phyloP scores from a whole-genome alignment of 2,113 vertebrate genomes.

The Serinus canaria region DNA sequence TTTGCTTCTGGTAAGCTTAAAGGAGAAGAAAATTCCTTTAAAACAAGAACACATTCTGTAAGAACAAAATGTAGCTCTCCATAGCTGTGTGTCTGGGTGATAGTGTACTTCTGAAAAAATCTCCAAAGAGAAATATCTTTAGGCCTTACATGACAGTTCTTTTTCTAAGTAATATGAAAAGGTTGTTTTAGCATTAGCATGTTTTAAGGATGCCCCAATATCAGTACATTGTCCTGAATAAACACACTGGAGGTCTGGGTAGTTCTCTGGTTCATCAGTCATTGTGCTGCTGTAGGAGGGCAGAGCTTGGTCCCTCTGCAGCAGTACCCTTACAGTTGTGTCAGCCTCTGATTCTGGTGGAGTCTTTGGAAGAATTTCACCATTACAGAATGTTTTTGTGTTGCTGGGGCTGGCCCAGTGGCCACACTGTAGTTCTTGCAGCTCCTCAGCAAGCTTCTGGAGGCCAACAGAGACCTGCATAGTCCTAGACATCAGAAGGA shows the following conservation, averaged over 20 bases:
- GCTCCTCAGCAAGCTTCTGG: slow-evolving; percentile 18
- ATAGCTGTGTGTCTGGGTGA: not conserved
- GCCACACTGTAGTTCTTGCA: slow-evolving; percentile 7
- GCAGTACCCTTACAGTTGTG: not conserved
- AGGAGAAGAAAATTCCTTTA: not conserved
- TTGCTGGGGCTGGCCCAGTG: slow-evolving; percentile 1
- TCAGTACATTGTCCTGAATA: not conserved
- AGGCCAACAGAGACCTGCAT: not conserved
- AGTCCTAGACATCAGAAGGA: slow-evolving; percentile 5
- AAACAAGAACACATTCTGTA: not conserved
- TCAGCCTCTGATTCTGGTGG: not conserved
- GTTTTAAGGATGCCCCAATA: not conserved
- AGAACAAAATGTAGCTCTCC: not conserved
- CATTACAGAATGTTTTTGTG: slow-evolving; percentile 14
- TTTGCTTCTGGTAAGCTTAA: not conserved
- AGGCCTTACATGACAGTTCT: not conserved
- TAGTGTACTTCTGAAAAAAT: not conserved
- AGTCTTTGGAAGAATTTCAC: slow-evolving; percentile 31
- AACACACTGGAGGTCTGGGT: not conserved
- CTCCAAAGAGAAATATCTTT: not conserved
- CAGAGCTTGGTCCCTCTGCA: accelerated
- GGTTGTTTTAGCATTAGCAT: not conserved
- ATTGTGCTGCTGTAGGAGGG: not conserved
- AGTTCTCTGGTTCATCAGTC: not conserved
- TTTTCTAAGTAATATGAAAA: not conserved